Conservation (phyloP, 2,888 invertebrate species). For the Alentia gelatinosa region DNA sequence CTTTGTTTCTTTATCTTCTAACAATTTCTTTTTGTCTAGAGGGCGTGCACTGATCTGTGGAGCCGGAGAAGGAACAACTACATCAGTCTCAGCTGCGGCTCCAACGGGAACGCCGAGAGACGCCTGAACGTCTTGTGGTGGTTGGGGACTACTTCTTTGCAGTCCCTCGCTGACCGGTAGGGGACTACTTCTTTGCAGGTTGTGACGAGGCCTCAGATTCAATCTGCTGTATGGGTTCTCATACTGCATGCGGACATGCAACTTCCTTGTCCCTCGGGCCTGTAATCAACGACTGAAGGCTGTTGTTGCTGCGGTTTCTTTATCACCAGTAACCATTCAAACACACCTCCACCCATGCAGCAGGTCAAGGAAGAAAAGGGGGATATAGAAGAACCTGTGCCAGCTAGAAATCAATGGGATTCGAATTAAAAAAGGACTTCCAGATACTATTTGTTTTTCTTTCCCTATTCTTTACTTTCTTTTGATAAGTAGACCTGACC, state of each 20-base stretch:
- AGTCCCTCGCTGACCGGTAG: background rate
- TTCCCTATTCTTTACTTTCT: no score
- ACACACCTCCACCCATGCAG: background rate
- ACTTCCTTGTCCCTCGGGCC: slow-evolving; percentile 1
- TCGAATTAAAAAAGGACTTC: background rate
- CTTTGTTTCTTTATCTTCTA: background rate
- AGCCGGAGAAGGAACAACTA: background rate
- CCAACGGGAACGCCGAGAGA: background rate
- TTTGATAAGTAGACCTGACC: no score
- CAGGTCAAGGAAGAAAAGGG: background rate
- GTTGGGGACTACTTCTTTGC: background rate
- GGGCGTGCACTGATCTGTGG: background rate
- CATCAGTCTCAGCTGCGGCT: background rate
- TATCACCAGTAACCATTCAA: background rate
- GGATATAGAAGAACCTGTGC: background rate
- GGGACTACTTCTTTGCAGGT: slow-evolving; percentile 11
- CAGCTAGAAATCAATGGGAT: background rate
- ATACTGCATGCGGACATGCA: slow-evolving; percentile 48
- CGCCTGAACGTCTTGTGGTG: background rate
- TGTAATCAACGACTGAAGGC: slow-evolving; percentile 12
- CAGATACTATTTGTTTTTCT: no score
- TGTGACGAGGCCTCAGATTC: background rate
- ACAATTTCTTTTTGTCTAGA: background rate
- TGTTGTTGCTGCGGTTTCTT: background rate
- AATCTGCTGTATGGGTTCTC: slow-evolving; percentile 17